Evolutionary conservation across 2,888 invertebrate species (phyloP).

Genomic region (Andrena hattorfiana): DNA sequence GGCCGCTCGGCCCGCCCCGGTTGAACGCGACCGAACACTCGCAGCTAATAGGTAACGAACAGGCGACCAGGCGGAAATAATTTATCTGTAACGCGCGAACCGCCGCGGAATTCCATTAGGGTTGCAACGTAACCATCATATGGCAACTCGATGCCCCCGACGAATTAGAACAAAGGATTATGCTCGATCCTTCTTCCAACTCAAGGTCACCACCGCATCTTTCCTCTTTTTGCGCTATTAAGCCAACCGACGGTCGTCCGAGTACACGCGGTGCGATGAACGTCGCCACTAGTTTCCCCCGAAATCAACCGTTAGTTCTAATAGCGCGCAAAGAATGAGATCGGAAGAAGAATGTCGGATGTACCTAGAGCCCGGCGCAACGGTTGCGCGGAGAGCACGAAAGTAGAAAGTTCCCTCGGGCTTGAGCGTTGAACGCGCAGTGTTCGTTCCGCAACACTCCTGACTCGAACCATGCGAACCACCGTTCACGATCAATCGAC

Average conservation of each 20-base stretch:
- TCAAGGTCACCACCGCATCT: no score
- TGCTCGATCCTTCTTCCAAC: no score
- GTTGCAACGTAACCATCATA: background rate
- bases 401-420: constrained; percentile 44
- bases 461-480: background rate
- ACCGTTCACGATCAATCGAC: background rate
- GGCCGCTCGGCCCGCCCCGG: background rate
- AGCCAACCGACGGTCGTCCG: no score
- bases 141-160: background rate
- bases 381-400: constrained; percentile 7
- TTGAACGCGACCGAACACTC: constrained; percentile 4
- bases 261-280: background rate
- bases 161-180: background rate
- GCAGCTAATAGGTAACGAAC: constrained; percentile 25
- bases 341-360: background rate
- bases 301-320: no score
- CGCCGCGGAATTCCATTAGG: constrained; percentile 26
- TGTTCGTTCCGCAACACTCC: background rate
- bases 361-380: background rate
- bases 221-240: no score
- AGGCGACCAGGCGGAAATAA: constrained; percentile 42
- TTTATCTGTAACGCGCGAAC: constrained; percentile 18
- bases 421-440: background rate
- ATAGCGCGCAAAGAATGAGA: no score
- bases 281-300: background rate